Evolutionary conservation across 2,888 invertebrate species (phyloP), one percentile per base, ranked within the genome.

Genomic region (Temnothorax unifasciatus): DNA sequence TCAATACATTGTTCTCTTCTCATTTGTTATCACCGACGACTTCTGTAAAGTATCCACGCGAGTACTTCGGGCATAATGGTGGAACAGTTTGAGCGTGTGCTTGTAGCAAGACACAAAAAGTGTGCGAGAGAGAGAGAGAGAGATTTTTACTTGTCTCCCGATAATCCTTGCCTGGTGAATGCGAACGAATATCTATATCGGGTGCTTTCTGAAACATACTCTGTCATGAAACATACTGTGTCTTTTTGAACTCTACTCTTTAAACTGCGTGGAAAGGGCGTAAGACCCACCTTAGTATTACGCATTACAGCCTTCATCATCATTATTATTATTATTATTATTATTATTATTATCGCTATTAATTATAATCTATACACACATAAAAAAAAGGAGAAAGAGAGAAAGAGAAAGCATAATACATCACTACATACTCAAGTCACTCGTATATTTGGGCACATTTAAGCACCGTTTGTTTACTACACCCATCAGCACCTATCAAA

Each of bases 271-370:
- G 90, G 88, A 91, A 88, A 91, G 88, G 77, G 86, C 86, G 86
- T 89, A 91, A 87, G 89, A 90, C 87, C 44, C 92, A 91, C 86
- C 89, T 92, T 93, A 93, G 92, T 93, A 93, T 93, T 92, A 92
- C 89, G 89, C 90, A 93, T 91, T 91, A 59, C 89, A 90, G 87
- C 89, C 89, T 91, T 90, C 88, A 88, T 90, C 87, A 92, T 91
- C 21, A 21, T 21, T 21, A 21, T 21, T 21, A 21, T 91, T 3
- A 92, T 92, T 89, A 89, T 91, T 91, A 34, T 34, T 34, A 34
- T 84, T 71, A 75, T 59, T 87, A 91, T 86, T 61, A 76, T 61
- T 87, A 91, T 85, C 84, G 83, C 83, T 84, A 89, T 89, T 87
- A 90, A 88, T 89, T 91, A 85, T 90, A 90, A 87, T 88, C 83